Evolutionary conservation across 2,797 vertebrate genomes (phyloP).

Genomic region (Gymnoscopelus microlampas): DNA sequence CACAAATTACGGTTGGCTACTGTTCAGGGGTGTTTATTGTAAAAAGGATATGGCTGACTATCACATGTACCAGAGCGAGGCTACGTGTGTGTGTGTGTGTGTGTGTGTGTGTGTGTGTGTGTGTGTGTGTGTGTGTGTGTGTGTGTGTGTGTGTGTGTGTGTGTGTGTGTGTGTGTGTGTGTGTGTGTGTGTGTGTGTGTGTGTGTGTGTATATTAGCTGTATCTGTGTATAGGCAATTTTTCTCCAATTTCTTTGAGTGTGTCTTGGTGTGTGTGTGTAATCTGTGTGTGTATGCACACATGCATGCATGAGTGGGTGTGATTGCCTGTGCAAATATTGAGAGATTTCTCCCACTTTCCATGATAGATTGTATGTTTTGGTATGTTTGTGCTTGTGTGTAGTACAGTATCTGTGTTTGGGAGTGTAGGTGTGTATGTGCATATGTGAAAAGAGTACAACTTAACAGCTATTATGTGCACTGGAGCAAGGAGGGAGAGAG

Average conservation of each 20-base stretch:
- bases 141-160: background rate
- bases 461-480: background rate
- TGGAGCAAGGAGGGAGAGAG: background rate
- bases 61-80: slow-evolving; percentile 27
- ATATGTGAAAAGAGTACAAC: background rate
- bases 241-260: background rate
- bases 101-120: slow-evolving; percentile 10
- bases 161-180: background rate
- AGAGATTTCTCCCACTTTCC: no score
- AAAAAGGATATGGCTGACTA: slow-evolving; percentile 36
- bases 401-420: no score
- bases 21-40: slow-evolving; percentile 55
- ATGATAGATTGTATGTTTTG: no score
- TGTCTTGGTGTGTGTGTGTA: slow-evolving; percentile 10
- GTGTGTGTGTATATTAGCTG: background rate
- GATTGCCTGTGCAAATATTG: no score
- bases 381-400: no score
- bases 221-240: slow-evolving; percentile 1
- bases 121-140: background rate
- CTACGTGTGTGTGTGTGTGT: slow-evolving; percentile 3
- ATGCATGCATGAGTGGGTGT: no score
- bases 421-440: background rate
- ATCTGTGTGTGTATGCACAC: no score
- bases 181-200: background rate
- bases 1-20: slow-evolving; percentile 56